Conservation (phyloP, 2,888 invertebrate species). For the Agriopis leucophaearia region DNA sequence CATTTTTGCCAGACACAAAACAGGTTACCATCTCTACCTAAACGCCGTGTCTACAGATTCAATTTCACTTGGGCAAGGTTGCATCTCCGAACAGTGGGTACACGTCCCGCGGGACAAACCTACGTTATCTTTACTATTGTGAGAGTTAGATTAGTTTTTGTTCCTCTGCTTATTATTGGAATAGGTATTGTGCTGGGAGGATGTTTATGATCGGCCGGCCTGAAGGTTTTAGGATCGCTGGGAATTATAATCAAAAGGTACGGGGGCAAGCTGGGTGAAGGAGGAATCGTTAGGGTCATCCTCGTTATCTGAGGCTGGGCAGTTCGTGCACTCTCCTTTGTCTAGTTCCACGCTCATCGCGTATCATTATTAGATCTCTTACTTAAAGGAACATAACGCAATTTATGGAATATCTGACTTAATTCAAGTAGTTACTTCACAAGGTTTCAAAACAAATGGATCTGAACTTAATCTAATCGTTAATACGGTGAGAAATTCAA, state of each 20-base stretch:
- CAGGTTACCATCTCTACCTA: neutral
- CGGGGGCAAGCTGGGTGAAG: neutral
- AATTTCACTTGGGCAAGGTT: slow-evolving; percentile 43
- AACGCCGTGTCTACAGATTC: neutral
- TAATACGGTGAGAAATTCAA: neutral
- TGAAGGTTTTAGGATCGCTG: slow-evolving; percentile 31
- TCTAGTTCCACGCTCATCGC: neutral
- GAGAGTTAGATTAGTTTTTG: slow-evolving; percentile 82
- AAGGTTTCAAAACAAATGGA: no score
- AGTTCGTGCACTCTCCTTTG: neutral
- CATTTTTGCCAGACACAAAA: no score
- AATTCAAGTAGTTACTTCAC: no score
- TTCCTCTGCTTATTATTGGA: slow-evolving; percentile 72
- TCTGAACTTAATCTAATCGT: neutral
- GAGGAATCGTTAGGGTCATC: neutral
- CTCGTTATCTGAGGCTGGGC: neutral
- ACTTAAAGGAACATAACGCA: no score
- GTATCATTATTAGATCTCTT: neutral
- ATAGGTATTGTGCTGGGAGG: slow-evolving; percentile 44
- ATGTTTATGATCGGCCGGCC: slow-evolving; percentile 38
- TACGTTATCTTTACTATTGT: slow-evolving; percentile 77
- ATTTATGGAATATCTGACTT: no score
- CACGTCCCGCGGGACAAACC: slow-evolving; percentile 63
- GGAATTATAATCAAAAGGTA: slow-evolving; percentile 24
- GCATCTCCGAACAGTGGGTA: slow-evolving; percentile 63